Conservation (phyloP, 2,113 vertebrate genomes). For the Forbesichthys agassizii region DNA sequence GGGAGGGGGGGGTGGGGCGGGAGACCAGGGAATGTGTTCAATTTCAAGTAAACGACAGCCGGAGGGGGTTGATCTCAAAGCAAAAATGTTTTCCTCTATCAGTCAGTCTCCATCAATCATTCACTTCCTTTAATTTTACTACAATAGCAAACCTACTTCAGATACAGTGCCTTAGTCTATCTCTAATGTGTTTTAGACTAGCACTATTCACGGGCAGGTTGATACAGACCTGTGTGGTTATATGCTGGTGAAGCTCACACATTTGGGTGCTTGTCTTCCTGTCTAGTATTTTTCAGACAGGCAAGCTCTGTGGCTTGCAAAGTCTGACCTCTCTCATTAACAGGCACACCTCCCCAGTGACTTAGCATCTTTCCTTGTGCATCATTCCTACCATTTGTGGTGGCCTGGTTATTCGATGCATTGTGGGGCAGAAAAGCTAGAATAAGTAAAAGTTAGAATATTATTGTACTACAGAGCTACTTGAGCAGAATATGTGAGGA, state of each 20-base stretch:
- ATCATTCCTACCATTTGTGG: neutral
- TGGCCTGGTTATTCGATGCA: conserved; percentile 36
- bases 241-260: conserved; percentile 18
- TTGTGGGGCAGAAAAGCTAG: neutral
- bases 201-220: conserved; percentile 28
- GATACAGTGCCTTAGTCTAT: neutral
- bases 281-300: conserved; percentile 36
- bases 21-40: conserved; percentile 25
- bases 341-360: conserved; percentile 40
- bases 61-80: neutral
- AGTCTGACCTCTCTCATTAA: conserved; percentile 52
- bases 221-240: conserved; percentile 36
- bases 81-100: neutral
- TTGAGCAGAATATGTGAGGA: neutral
- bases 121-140: neutral
- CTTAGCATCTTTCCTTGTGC: neutral
- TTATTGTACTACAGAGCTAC: neutral
- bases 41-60: conserved; percentile 12
- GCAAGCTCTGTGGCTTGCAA: conserved; percentile 40
- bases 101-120: neutral
- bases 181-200: conserved; percentile 2
- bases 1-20: neutral
- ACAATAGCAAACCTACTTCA: conserved; percentile 16
- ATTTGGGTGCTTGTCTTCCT: conserved; percentile 20
- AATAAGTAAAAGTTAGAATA: conserved; percentile 18